These are phyloP conservation scores for Diplodus sargus DNA, from an alignment of 2,797 vertebrate genomes.

Conservation along the genomic window DNA sequence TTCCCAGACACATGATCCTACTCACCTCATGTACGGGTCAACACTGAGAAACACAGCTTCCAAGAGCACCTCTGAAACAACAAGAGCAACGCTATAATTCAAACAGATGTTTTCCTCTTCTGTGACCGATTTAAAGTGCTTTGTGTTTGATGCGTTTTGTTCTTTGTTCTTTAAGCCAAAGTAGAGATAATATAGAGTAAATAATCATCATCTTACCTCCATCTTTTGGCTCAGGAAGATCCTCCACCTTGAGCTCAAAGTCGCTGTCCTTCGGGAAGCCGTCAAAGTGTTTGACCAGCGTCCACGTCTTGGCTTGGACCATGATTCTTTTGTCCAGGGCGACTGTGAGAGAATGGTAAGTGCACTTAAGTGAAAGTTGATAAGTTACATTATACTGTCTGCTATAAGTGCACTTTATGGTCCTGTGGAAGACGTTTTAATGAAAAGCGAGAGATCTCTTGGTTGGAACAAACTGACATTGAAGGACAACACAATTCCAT, in stretches of 20 bases:
- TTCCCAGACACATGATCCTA: not conserved
- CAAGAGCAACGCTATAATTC: not conserved
- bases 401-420: too few relatives aligned
- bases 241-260: constrained; percentile 88
- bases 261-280: constrained; percentile 86
- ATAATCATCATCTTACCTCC: constrained; percentile 82
- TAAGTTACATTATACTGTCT: too few relatives aligned
- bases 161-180: not conserved
- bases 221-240: constrained; percentile 88
- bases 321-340: constrained; percentile 73
- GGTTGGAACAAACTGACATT: too few relatives aligned
- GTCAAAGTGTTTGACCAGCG: constrained; percentile 89
- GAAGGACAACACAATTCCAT: too few relatives aligned
- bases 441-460: too few relatives aligned
- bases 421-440: too few relatives aligned
- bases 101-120: not conserved
- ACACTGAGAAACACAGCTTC: constrained; percentile 92
- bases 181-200: not conserved
- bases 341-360: constrained; percentile 19
- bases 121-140: not conserved
- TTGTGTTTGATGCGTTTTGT: not conserved
- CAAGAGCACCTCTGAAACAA: constrained; percentile 89
- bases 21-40: constrained; percentile 95
- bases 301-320: constrained; percentile 88
- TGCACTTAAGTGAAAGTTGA: not conserved